Conservation (phyloP, 2,888 invertebrate species). For the Ferrisia virgata region DNA sequence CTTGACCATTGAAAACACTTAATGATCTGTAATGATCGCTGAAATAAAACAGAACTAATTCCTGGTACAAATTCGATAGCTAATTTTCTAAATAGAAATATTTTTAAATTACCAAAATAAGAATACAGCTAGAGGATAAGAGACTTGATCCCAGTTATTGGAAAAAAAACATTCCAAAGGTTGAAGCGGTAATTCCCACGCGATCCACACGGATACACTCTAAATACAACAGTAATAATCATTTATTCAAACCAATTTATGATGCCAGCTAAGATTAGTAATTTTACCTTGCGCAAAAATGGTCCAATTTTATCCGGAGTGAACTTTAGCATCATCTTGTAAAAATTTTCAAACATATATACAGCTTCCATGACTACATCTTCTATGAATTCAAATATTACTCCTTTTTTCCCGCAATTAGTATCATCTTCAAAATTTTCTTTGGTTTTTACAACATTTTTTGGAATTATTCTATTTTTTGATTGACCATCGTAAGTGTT, state of each 20-base stretch:
- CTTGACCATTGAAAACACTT: not conserved
- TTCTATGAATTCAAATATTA: constrained; percentile 28
- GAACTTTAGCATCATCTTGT: constrained; percentile 27
- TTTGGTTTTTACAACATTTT: not conserved
- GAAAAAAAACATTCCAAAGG: constrained; percentile 60
- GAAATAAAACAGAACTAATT: not conserved
- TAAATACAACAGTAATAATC: constrained; percentile 18
- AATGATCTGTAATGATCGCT: constrained; percentile 6
- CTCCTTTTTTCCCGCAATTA: not conserved
- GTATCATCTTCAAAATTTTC: not conserved
- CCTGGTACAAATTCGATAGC: too few relatives aligned
- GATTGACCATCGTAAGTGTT: not conserved
- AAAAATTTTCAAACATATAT: constrained; percentile 24
- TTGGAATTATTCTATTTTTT: constrained; percentile 32
- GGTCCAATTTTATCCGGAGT: constrained; percentile 13
- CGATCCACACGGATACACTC: constrained; percentile 54
- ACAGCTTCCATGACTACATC: constrained; percentile 31
- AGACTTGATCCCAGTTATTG: constrained; percentile 54
- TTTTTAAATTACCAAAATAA: constrained; percentile 48
- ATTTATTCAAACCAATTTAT: not conserved
- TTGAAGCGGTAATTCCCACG: constrained; percentile 55
- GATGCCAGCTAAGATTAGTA: not conserved
- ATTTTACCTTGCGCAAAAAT: constrained; percentile 20
- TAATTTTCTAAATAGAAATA: too few relatives aligned
- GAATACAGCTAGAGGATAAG: constrained; percentile 49